A percentile compares a stretch with the other conserved stretches of the same genome.
phyloP scores from a whole-genome alignment of 2,888 invertebrate genomes.

The Syritta pipiens region DNA sequence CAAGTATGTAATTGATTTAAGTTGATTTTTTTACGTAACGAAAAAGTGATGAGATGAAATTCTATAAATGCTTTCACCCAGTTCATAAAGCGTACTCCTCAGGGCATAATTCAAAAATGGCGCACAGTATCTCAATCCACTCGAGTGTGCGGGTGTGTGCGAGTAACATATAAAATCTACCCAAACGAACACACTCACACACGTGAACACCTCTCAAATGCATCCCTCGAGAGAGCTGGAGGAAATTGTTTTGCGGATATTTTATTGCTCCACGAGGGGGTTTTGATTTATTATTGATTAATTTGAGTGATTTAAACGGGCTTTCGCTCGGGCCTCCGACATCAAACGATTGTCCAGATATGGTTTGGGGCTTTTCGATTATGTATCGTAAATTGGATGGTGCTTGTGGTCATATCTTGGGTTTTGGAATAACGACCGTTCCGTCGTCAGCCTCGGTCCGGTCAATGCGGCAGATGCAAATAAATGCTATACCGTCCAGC shows the following conservation, averaged over 20 bases:
- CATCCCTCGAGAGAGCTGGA: slow-evolving; percentile 40
- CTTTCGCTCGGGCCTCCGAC: slow-evolving; percentile 15
- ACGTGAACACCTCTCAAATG: slow-evolving; percentile 23
- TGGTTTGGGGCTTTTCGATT: slow-evolving; percentile 1
- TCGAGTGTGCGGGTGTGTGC: no score
- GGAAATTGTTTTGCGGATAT: slow-evolving; percentile 52
- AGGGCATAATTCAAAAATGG: slow-evolving; percentile 4
- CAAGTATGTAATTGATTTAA: slow-evolving; percentile 4
- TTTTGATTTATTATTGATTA: slow-evolving; percentile 63
- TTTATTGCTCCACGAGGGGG: slow-evolving; percentile 48
- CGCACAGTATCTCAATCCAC: not conserved
- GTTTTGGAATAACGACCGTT: not conserved
- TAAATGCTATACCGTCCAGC: slow-evolving; percentile 3
- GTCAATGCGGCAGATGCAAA: not conserved
- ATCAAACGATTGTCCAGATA: slow-evolving; percentile 26
- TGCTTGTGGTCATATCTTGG: not conserved
- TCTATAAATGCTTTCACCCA: not conserved
- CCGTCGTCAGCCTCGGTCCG: no score
- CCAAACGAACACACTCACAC: no score
- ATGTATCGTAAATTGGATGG: slow-evolving; percentile 8
- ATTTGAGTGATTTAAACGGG: slow-evolving; percentile 58
- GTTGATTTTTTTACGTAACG: no score
- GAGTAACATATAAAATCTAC: no score
- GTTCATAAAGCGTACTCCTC: slow-evolving; percentile 9
- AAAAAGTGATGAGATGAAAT: no score